Evolutionary conservation across 2,888 invertebrate species (phyloP), one percentile per base, ranked within the genome.

Genomic region (Prosapia bicincta): DNA sequence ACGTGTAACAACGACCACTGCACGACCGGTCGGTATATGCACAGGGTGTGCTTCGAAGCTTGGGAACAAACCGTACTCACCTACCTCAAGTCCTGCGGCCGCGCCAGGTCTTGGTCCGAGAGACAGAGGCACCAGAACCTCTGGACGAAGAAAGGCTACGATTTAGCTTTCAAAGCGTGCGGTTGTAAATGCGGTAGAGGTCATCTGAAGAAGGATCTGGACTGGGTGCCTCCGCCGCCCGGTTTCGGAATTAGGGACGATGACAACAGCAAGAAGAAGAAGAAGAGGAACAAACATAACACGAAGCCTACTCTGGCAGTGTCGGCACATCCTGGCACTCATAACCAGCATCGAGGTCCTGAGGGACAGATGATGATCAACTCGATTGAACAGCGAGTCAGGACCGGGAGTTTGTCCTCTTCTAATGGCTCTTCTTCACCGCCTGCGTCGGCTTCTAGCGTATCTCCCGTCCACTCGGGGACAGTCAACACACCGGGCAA

Each of bases 121-220:
- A 90, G 96, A 76, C 98, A 98, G 85, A 90, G 97, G 28, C 91
- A 93, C 82, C 97, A 98, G 87, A 98, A 98, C 86, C 87, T 98
- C 77, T 98, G 98, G 98, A 97, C 97, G 75, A 98, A 98, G 86
- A 97, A 97, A 85, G 98, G 98, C 73, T 98, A 98, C 87, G 98
- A 98, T 86, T 86, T 98, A 84, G 97, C 97, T 7, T 97, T 93
- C 86, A 97, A 97, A 83, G 96, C 96, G 7, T 98, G 98, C 87
- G 94, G 93, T 65, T 98, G 98, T 86, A 93, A 93, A 79, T 98
- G 98, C 86, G 94, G 94, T 2, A 89, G 95, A 30, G 98, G 98
- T 6, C 97, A 97, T 83, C 86, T 98, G 81, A 93, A 96, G 83
- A 98, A 98, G 85, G 98, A 98, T 86, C 87, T 97, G 71, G 96